Evolutionary conservation across 2,113 vertebrate genomes (phyloP).

Genomic region (Chiloscyllium plagiosum): DNA sequence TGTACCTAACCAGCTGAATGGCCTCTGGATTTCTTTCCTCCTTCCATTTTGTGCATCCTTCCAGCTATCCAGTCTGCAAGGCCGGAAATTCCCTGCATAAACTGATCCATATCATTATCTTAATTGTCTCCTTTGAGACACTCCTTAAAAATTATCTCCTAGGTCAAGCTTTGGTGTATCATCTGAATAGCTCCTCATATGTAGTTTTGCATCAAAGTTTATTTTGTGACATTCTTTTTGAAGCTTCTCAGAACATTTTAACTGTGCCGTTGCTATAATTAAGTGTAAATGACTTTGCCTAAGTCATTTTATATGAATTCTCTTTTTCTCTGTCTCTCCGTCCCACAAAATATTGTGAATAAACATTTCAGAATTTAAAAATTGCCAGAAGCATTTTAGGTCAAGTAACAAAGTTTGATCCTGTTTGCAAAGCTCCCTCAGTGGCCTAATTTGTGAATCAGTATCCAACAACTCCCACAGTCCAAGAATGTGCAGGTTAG

Average conservation of each 20-base stretch:
- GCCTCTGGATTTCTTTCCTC: not conserved
- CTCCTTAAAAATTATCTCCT: not conserved
- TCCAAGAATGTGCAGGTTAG: too few species aligned
- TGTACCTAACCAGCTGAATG: not conserved
- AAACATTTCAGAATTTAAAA: not conserved
- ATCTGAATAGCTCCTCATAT: not conserved
- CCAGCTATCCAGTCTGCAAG: not conserved
- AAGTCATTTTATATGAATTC: not conserved
- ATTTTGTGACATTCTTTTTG: not conserved
- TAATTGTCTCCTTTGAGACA: not conserved
- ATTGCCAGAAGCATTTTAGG: not conserved
- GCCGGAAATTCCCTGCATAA: not conserved
- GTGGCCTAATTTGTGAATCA: not conserved
- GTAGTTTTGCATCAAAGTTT: not conserved
- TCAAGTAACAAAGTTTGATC: not conserved
- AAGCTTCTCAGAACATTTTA: not conserved
- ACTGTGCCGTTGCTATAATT: not conserved
- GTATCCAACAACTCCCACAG: not conserved
- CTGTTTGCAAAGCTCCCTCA: not conserved
- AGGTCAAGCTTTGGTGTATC: not conserved
- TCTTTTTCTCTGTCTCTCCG: not conserved
- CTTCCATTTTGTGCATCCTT: not conserved
- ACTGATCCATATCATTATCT: not conserved
- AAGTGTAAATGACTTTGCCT: not conserved
- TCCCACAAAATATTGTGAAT: not conserved